Base-by-base conservation (phyloP, 1,140 invertebrate genomes). In the Venturia canescens region DNA sequence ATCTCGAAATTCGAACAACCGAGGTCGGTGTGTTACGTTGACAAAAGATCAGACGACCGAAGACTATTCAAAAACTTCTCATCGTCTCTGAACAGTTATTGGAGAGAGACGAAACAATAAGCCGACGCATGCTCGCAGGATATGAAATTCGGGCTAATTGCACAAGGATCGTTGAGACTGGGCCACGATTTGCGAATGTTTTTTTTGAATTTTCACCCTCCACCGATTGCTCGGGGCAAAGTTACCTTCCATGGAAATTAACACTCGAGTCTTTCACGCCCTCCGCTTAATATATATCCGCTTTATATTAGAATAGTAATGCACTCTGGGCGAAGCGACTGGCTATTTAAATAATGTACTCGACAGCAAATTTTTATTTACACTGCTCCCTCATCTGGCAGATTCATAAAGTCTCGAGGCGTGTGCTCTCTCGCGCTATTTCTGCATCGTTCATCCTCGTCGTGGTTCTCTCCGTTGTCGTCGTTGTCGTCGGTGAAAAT, bases 141-240 rank as follows among this genome's bases (percentile, higher is more conserved):
- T 44, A 27, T 72, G 50, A 11, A 26, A 50, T 38, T 38, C 82
- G 85, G 87, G 89, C 88, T 89, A 91, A 91, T 92, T 92, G 90
- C 87, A 86, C 87, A 87, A 90, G 85, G 84, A 90, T 88, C 85
- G 83, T 83, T 78, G 38, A 83, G 67, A 82, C 75, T 23, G 38
- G 79, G 84, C 81, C 82, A 80, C 63, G 57, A 60, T 18, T 6
- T 44, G 13, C 13, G 13, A 3, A 66, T 82, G 60, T 83, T 78
- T 83, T 21, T 66, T 75, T 26, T 15, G 50, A n/a, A n/a, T 67
- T 34, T 81, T n/a, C 57, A 50, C 69, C 57, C 70, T 69, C 67
- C 11, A 18, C 38, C 21, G 31, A 66, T 72, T 34, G 7, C 34
- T 1, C 26, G 57, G 34, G 74, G 31, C 71, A 29, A 27, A n/a